Percentiles rank a stretch among this genome's conserved stretches.
These are phyloP conservation scores for Halocynthia aurantium DNA, from an alignment of 23 tunicate genomes.

Conservation along the genomic window DNA sequence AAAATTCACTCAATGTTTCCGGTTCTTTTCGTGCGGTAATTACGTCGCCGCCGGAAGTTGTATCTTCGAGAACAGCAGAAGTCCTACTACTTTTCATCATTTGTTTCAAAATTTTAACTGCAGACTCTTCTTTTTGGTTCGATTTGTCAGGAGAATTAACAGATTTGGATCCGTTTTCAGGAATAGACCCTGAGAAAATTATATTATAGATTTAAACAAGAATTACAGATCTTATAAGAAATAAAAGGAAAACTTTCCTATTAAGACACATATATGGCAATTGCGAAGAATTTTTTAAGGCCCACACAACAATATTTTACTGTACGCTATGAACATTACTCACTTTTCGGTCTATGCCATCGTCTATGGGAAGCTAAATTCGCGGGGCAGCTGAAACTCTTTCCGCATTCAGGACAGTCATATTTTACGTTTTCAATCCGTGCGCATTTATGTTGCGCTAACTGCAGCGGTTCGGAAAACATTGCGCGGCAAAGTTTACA, in stretches of 20 bases:
- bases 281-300: neutral
- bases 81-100: neutral
- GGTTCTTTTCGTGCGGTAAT: no score
- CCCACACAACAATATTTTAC: neutral
- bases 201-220: neutral
- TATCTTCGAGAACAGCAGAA: neutral
- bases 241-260: neutral
- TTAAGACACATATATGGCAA: neutral
- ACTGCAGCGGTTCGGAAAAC: conserved; percentile 35
- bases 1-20: no score
- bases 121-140: no score
- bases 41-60: no score
- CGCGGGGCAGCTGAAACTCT: conserved; percentile 70
- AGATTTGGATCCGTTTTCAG: neutral
- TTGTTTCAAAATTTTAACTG: neutral
- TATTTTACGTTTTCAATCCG: conserved; percentile 62
- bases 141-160: no score
- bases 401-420: conserved; percentile 67
- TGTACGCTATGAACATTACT: neutral
- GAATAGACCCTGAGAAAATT: neutral
- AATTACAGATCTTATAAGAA: neutral
- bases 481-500: conserved; percentile 53
- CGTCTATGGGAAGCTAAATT: conserved; percentile 77
- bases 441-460: conserved; percentile 61
- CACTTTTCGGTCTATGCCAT: conserved; percentile 89